Conservation (phyloP, 2,888 invertebrate genomes). For the Seira musarum region DNA sequence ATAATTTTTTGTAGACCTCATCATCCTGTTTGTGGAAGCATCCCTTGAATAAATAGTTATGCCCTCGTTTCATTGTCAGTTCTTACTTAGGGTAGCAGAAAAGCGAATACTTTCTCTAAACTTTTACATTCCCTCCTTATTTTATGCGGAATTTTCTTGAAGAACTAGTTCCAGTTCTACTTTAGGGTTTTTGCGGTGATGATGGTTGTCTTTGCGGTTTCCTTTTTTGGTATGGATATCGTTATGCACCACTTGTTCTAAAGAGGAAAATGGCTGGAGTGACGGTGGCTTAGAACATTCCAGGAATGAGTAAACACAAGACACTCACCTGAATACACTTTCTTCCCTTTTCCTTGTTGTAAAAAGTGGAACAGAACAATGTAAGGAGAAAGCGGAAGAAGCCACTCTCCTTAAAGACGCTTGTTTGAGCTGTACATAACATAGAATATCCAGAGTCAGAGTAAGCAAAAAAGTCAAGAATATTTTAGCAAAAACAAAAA, state of each 20-base stretch:
- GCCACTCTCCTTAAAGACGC: not conserved
- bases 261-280: constrained; percentile 3
- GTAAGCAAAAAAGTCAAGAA: too few species aligned
- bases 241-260: constrained; percentile 10
- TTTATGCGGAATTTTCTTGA: too few species aligned
- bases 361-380: not conserved
- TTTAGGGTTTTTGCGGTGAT: not conserved
- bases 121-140: too few species aligned
- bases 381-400: not conserved
- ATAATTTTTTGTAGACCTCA: too few species aligned
- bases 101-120: too few species aligned
- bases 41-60: too few species aligned
- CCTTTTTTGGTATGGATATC: not conserved
- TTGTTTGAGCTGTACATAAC: too few species aligned
- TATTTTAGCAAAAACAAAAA: too few species aligned
- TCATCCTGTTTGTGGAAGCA: too few species aligned
- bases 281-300: constrained; percentile 13
- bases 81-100: too few species aligned
- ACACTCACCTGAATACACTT: constrained; percentile 15
- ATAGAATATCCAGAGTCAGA: too few species aligned
- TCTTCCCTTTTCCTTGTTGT: not conserved
- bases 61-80: too few species aligned
- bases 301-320: constrained; percentile 13
- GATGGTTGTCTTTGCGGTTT: constrained; percentile 11
- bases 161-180: not conserved